Conservation (phyloP, 2,888 invertebrate species). For the Amphimallon solstitiale region DNA sequence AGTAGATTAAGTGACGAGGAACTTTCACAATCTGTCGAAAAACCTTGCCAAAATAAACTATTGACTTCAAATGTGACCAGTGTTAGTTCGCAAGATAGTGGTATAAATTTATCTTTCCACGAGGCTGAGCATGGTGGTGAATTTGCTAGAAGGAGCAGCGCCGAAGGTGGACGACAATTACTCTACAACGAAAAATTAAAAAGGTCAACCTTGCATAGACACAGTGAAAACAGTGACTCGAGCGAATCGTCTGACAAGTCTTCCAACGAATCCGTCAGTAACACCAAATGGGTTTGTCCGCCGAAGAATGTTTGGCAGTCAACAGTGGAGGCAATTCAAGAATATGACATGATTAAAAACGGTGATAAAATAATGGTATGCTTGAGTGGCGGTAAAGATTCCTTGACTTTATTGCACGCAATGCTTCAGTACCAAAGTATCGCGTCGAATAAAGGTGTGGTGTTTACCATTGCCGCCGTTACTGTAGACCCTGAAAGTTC, state of each 20-base stretch:
- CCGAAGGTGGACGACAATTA: slow-evolving; percentile 55
- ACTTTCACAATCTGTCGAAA: slow-evolving; percentile 47
- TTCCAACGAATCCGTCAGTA: slow-evolving; percentile 59
- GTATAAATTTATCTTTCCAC: slow-evolving; percentile 78
- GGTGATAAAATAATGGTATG: slow-evolving; percentile 87
- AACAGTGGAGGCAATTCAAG: slow-evolving; percentile 82
- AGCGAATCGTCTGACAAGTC: slow-evolving; percentile 49
- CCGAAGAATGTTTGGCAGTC: slow-evolving; percentile 86
- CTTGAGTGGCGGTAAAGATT: slow-evolving; percentile 85
- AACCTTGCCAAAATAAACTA: slow-evolving; percentile 67
- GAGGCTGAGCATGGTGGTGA: slow-evolving; percentile 67
- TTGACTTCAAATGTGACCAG: slow-evolving; percentile 75
- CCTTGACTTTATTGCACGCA: slow-evolving; percentile 84
- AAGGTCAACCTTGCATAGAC: slow-evolving; percentile 56
- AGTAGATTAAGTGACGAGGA: slow-evolving; percentile 72
- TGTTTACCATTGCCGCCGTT: slow-evolving; percentile 77
- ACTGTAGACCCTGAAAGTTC: slow-evolving; percentile 78
- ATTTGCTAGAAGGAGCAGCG: slow-evolving; percentile 55
- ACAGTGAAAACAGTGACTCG: slow-evolving; percentile 54
- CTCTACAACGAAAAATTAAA: slow-evolving; percentile 54
- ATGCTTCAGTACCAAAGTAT: slow-evolving; percentile 87
- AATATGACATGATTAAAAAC: slow-evolving; percentile 84
- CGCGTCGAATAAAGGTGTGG: slow-evolving; percentile 76
- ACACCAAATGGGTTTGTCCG: slow-evolving; percentile 77
- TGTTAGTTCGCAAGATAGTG: slow-evolving; percentile 81